phyloP scores from a whole-genome alignment of 2,113 vertebrate genomes.

The Peromyscus leucopus region DNA sequence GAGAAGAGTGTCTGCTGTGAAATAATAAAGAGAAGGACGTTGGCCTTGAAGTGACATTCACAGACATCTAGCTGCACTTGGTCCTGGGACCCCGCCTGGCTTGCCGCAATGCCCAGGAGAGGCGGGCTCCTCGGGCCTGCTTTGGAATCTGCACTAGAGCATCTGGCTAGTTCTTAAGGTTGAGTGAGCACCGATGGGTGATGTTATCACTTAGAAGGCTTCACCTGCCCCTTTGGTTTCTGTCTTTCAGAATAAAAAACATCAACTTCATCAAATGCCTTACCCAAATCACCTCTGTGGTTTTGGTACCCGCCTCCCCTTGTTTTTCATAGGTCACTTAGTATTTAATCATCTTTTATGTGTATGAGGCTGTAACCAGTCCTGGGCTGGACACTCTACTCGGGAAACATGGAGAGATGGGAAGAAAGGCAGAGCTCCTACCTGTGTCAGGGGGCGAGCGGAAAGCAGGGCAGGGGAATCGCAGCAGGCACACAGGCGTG shows the following conservation, averaged over 20 bases:
- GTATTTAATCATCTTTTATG: not conserved
- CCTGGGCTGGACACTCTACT: not conserved
- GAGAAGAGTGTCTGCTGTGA: not conserved
- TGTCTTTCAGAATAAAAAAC: not conserved
- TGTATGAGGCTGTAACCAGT: not conserved
- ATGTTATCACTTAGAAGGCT: fast-evolving
- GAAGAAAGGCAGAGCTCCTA: not conserved
- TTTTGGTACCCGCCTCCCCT: not conserved
- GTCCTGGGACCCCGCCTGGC: not conserved
- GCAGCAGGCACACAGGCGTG: not conserved
- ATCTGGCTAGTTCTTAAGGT: too few relatives aligned
- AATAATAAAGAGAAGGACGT: too few relatives aligned
- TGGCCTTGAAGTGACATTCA: not conserved
- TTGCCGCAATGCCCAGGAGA: not conserved
- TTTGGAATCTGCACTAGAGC: not conserved
- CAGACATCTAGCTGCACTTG: not conserved
- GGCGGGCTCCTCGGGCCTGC: not conserved
- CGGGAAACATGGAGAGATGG: not conserved
- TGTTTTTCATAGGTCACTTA: not conserved
- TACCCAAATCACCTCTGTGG: not conserved
- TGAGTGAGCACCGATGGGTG: too few relatives aligned
- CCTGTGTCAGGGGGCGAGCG: too few relatives aligned
- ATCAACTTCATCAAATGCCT: not conserved
- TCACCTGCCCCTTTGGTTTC: not conserved
- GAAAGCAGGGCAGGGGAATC: not conserved